phyloP scores from a whole-genome alignment of 2,888 invertebrate species.

The Mesorhabditis sp. region DNA sequence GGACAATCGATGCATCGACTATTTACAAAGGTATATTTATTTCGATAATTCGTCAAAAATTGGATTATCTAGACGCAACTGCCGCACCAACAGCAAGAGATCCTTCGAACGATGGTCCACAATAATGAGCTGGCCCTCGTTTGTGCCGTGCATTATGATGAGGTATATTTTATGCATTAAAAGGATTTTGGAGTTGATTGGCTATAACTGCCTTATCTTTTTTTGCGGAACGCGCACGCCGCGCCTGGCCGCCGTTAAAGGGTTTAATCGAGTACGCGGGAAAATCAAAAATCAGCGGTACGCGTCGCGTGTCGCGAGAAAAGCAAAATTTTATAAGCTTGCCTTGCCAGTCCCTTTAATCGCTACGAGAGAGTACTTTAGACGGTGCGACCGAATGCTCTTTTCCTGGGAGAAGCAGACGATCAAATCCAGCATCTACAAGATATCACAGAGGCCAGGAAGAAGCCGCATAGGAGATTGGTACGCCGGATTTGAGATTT shows the following conservation, averaged over 20 bases:
- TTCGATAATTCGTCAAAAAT: neutral
- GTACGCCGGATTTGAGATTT: neutral
- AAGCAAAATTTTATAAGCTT: too few relatives aligned
- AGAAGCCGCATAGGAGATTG: slow-evolving; percentile 1
- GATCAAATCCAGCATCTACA: neutral
- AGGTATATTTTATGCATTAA: slow-evolving; percentile 1
- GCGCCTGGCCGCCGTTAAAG: too few relatives aligned
- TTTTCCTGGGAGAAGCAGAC: neutral
- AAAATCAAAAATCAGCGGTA: too few relatives aligned
- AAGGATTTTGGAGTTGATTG: neutral
- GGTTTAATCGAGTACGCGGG: too few relatives aligned
- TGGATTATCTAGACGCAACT: neutral
- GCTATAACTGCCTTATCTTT: too few relatives aligned
- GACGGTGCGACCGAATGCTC: neutral
- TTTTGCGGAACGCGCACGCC: too few relatives aligned
- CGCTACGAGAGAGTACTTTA: neutral
- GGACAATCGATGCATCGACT: neutral
- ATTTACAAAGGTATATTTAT: neutral
- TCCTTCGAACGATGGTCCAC: neutral
- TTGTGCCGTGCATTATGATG: neutral
- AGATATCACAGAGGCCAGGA: neutral
- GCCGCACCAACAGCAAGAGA: neutral
- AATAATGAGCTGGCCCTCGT: slow-evolving; percentile 4
- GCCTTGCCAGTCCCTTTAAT: too few relatives aligned
- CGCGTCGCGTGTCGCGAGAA: too few relatives aligned